These are phyloP conservation scores for Crypturellus undulatus DNA, from an alignment of 2,113 vertebrate species.

Conservation along the genomic window DNA sequence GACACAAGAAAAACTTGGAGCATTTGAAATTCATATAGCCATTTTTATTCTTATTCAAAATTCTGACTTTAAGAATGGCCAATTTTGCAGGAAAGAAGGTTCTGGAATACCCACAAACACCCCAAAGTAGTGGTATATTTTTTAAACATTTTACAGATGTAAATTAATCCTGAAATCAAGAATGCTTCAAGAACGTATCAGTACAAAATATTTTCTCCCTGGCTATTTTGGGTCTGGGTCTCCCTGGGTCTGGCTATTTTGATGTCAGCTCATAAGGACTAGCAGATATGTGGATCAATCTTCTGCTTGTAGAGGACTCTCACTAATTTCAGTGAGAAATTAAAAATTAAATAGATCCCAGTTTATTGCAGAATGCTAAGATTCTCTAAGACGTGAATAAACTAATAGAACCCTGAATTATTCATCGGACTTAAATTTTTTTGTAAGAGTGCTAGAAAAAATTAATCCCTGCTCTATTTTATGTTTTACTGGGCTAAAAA, in stretches of 20 bases:
- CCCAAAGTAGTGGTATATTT: neutral
- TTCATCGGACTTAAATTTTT: neutral
- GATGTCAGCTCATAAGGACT: neutral
- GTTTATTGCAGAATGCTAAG: neutral
- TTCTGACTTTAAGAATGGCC: neutral
- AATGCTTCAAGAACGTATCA: fast-evolving
- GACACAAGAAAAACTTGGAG: neutral
- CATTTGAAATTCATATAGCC: fast-evolving
- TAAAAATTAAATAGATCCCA: neutral
- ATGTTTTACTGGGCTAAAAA: neutral
- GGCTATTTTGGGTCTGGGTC: too few relatives aligned
- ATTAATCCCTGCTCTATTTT: too few relatives aligned
- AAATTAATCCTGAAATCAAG: neutral
- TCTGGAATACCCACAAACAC: neutral
- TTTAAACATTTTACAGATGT: neutral
- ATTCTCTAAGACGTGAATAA: neutral
- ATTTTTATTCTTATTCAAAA: neutral
- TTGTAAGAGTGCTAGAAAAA: fast-evolving
- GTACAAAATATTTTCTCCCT: neutral
- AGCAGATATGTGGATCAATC: neutral
- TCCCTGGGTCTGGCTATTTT: neutral
- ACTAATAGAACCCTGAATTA: neutral
- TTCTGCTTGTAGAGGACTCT: neutral
- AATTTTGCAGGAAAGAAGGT: neutral
- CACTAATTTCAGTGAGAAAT: neutral